Evolutionary conservation across 1,140 invertebrate species (phyloP), one percentile per base, ranked within the genome.

Genomic region (Halictus rubicundus): DNA sequence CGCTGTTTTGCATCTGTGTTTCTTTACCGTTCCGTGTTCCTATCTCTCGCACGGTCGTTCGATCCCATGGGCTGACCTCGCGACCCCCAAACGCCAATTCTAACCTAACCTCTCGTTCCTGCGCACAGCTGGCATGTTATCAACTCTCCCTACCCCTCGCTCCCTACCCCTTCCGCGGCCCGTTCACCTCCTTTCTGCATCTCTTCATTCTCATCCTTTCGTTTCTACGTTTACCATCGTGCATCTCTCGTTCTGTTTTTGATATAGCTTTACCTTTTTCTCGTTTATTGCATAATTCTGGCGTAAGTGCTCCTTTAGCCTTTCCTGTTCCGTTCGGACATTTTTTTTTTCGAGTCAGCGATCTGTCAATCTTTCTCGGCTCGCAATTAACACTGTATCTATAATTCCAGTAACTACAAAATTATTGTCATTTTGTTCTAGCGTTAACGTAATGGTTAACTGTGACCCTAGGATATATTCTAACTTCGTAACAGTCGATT

Each of bases 51-150:
- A 57, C 69, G 68, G 59, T 80, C 60, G 73, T 86, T 87, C 86
- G 81, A 85, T 84, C 64, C 82, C 76, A 78, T 71, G 73, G 72
- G 64, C 69, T 87, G 84, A 89, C 86, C 88, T 77, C 86, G 84
- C 87, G 86, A 89, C 88, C 87, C 88, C 82, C 81, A 87, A 88
- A 88, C 82, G 80, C 80, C 80, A 74, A 81, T 81, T 78, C 81
- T 89, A 90, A 90, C 89, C 86, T 90, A 87, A 90, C 86, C 83
- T 82, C 69, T 52, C 71, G 71, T 82, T 84, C 74, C 63, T 78
- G 80, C 80, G 81, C 85, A 88, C 87, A 90, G 89, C 88, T 90
- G 89, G 88, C 88, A 89, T 85, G 88, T 82, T 89, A 84, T 90
- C 89, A 88, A 86, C 80, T 81, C 82, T 57, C 61, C 68, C 61